A percentile compares a stretch with the other conserved stretches of the same genome.
Evolutionary conservation across 2,113 vertebrate species (phyloP).

Genomic region (Puntigrus tetrazona): DNA sequence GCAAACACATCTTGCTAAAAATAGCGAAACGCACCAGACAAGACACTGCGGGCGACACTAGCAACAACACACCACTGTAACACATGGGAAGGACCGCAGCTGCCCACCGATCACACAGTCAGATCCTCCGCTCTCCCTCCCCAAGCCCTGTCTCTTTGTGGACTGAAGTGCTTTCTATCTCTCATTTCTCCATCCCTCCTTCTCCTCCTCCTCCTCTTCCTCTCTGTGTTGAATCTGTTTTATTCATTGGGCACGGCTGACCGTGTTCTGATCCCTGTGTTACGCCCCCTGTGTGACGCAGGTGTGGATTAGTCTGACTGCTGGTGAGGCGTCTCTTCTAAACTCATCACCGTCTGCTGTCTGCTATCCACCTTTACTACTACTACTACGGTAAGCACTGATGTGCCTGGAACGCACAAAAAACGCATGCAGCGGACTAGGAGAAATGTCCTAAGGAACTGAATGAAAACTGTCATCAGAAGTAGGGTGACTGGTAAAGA

Average conservation of each 20-base stretch:
- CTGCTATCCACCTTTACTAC: constrained; percentile 44
- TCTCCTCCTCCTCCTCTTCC: constrained; percentile 61
- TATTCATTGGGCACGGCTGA: constrained; percentile 43
- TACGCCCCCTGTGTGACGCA: constrained; percentile 93
- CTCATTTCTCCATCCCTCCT: constrained; percentile 59
- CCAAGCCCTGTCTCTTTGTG: constrained; percentile 61
- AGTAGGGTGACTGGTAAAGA: constrained; percentile 10
- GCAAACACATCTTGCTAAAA: constrained; percentile 52
- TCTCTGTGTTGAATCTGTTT: constrained; percentile 71
- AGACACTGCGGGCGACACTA: constrained; percentile 64
- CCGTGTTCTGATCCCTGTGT: constrained; percentile 85
- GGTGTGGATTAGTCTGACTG: constrained; percentile 90
- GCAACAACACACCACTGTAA: constrained; percentile 59
- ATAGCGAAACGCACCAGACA: constrained; percentile 47
- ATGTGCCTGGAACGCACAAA: constrained; percentile 36
- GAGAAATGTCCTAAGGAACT: constrained; percentile 38
- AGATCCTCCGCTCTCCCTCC: constrained; percentile 45
- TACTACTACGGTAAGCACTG: constrained; percentile 52
- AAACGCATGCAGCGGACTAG: constrained; percentile 36
- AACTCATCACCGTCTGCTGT: constrained; percentile 84
- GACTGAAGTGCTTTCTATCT: constrained; percentile 70
- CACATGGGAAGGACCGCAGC: constrained; percentile 69
- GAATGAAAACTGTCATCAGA: constrained; percentile 28
- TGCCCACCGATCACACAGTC: constrained; percentile 70
- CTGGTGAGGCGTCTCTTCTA: constrained; percentile 88